Conservation (phyloP, 2,113 vertebrate species). For the Thunnus maccoyii region DNA sequence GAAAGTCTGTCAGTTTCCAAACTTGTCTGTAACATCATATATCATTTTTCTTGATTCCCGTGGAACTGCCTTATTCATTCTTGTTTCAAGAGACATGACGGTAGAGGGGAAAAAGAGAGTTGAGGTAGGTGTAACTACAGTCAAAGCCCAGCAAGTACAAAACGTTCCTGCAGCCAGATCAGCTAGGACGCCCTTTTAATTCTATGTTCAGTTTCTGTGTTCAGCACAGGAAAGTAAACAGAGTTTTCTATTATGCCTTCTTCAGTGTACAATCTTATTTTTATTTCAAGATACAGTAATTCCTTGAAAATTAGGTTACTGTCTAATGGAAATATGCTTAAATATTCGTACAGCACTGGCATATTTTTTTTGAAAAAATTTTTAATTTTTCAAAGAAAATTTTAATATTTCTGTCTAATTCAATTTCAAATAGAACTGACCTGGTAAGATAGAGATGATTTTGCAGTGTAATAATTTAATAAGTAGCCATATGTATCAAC, state of each 20-base stretch:
- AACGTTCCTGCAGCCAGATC: not conserved
- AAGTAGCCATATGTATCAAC: not conserved
- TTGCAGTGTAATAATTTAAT: slow-evolving; percentile 18
- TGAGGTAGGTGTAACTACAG: not conserved
- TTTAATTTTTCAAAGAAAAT: not conserved
- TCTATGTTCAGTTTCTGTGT: not conserved
- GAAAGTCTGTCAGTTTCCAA: not conserved
- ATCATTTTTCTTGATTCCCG: not conserved
- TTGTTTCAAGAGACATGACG: not conserved
- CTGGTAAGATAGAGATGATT: not conserved
- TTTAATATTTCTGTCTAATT: slow-evolving; percentile 6
- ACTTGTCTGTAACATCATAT: not conserved
- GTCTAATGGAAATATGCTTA: not conserved
- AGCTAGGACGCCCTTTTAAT: not conserved
- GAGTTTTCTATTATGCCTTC: not conserved
- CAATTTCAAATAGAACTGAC: not conserved
- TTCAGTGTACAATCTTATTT: not conserved
- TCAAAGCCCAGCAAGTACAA: not conserved
- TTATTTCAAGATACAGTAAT: not conserved
- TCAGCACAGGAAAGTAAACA: not conserved
- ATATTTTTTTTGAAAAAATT: not conserved
- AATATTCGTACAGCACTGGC: not conserved
- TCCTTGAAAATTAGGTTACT: not conserved
- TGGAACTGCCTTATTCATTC: not conserved
- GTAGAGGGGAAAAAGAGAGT: not conserved